Percentiles rank a stretch among this genome's conserved stretches.
These are phyloP conservation scores for Hoplias malabaricus DNA, from an alignment of 2,113 vertebrate species.

Conservation along the genomic window DNA sequence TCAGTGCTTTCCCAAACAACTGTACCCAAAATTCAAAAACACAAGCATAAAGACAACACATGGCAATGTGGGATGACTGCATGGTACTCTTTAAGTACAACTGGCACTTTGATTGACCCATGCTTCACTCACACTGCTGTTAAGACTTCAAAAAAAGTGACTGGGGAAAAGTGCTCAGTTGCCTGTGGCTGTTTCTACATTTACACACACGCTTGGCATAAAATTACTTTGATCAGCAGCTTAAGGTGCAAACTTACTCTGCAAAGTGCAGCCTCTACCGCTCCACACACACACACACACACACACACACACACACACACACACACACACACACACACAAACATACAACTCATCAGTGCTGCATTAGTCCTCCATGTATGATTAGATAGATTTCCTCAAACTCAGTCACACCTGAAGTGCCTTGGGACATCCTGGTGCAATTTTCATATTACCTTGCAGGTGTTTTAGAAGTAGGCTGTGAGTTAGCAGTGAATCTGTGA, in stretches of 20 bases:
- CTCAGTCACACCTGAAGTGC: slow-evolving; percentile 3
- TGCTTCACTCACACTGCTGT: not conserved
- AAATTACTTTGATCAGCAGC: slow-evolving; percentile 23
- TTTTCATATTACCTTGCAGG: slow-evolving; percentile 4
- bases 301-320: not conserved
- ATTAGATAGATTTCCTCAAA: not conserved
- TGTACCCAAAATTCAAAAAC: not conserved
- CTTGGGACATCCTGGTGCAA: slow-evolving; percentile 1
- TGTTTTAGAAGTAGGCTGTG: not conserved
- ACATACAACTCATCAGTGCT: not conserved
- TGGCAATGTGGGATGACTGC: not conserved
- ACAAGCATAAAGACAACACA: not conserved
- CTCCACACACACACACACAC: not conserved
- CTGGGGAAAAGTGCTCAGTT: not conserved
- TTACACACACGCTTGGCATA: not conserved
- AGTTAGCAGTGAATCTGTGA: not conserved
- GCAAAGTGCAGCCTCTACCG: not conserved
- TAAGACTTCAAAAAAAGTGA: slow-evolving; percentile 4
- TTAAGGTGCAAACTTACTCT: not conserved
- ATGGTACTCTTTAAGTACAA: not conserved
- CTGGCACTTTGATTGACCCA: not conserved
- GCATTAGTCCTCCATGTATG: not conserved
- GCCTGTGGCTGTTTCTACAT: slow-evolving; percentile 4
- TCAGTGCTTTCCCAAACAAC: not conserved
- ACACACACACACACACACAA: not conserved